Evolutionary conservation across 2,888 invertebrate species (phyloP).

Genomic region (Pseudoips prasinana): DNA sequence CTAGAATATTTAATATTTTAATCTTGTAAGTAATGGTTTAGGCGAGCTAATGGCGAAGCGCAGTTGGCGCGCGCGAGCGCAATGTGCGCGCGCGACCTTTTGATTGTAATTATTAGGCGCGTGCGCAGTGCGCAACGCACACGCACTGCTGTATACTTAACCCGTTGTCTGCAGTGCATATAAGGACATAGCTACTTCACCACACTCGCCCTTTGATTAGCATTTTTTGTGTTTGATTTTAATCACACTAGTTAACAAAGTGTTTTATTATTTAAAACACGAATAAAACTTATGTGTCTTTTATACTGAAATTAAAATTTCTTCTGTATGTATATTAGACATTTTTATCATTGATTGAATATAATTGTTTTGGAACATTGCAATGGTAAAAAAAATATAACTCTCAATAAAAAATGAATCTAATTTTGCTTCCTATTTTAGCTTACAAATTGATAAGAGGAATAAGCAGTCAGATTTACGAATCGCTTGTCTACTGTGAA

Average conservation of each 20-base stretch:
- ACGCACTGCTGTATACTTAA: constrained; percentile 35
- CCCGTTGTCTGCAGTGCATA: constrained; percentile 46
- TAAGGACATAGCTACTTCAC: constrained; percentile 61
- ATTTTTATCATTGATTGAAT: too few relatives aligned
- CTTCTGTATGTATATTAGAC: too few relatives aligned
- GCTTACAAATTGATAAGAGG: too few relatives aligned
- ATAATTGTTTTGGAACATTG: too few relatives aligned
- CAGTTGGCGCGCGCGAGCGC: constrained; percentile 44
- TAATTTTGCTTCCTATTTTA: too few relatives aligned
- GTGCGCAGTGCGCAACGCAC: constrained; percentile 51
- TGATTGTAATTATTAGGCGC: constrained; percentile 71
- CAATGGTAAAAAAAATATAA: too few relatives aligned
- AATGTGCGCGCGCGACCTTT: constrained; percentile 80
- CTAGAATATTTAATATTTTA: constrained; percentile 8
- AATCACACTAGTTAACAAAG: constrained; percentile 48
- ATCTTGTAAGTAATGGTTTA: background rate
- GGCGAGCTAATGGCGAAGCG: constrained; percentile 27
- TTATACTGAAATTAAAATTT: constrained; percentile 13
- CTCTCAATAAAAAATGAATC: too few relatives aligned
- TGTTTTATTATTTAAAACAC: constrained; percentile 35
- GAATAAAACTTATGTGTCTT: constrained; percentile 10
- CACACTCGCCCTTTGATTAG: constrained; percentile 58
- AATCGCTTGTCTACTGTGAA: too few relatives aligned
- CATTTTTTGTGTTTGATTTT: constrained; percentile 66
- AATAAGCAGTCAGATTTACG: too few relatives aligned